These are phyloP conservation scores for Neotragus pygmaeus DNA, from an alignment of 2,113 vertebrate genomes.

Conservation along the genomic window DNA sequence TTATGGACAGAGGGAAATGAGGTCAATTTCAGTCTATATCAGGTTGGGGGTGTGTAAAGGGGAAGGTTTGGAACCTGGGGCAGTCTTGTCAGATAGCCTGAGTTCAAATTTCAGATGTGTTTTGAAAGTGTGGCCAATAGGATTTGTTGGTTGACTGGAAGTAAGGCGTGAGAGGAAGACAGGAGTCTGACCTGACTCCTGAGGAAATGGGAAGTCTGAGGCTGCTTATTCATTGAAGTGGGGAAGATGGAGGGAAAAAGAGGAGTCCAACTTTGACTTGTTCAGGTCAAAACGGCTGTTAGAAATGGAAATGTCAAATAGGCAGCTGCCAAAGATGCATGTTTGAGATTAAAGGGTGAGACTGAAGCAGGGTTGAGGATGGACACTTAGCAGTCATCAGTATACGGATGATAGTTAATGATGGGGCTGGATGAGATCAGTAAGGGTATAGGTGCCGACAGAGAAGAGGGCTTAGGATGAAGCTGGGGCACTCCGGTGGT, in stretches of 20 bases:
- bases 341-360: background rate
- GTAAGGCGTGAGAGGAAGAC: background rate
- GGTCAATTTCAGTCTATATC: background rate
- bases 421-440: background rate
- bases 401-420: rapidly evolving
- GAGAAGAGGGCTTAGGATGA: background rate
- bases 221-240: background rate
- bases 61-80: background rate
- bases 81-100: background rate
- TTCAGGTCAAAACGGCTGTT: background rate
- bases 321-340: background rate
- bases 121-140: background rate
- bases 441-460: too few relatives aligned
- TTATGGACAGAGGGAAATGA: background rate
- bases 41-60: too few relatives aligned
- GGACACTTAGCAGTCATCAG: background rate
- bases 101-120: background rate
- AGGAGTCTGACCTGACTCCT: background rate
- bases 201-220: background rate
- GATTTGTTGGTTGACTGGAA: background rate
- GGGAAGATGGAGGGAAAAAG: background rate
- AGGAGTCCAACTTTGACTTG: background rate
- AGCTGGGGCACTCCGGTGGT: background rate
- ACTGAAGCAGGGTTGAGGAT: background rate
- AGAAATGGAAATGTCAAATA: background rate